Conservation (phyloP, 2,888 invertebrate genomes). For the Drosophila histrio region DNA sequence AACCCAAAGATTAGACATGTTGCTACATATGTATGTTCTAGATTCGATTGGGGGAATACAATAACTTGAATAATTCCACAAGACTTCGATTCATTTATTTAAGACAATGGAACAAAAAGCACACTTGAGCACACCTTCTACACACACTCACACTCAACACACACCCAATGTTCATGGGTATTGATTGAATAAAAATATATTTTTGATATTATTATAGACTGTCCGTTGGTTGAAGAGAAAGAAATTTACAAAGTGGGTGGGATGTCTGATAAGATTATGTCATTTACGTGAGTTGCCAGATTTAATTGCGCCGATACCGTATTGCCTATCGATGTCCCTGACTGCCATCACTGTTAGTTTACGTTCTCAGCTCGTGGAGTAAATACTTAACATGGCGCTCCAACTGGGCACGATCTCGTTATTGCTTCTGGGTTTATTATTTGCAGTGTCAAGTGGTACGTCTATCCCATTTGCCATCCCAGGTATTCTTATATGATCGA, state of each 20-base stretch:
- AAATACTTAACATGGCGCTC: slow-evolving; percentile 26
- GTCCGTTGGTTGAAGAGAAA: neutral
- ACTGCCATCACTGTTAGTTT: slow-evolving; percentile 48
- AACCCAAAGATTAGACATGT: slow-evolving; percentile 26
- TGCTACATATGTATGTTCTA: neutral
- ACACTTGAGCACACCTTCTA: slow-evolving; percentile 1
- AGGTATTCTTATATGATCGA: neutral
- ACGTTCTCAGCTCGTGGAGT: slow-evolving; percentile 42
- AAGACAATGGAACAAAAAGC: neutral
- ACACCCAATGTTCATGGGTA: neutral
- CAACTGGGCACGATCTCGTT: slow-evolving; percentile 5
- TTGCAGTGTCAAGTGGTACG: slow-evolving; percentile 11
- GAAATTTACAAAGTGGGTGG: slow-evolving; percentile 22
- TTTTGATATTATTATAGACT: slow-evolving; percentile 3
- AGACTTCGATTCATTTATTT: neutral
- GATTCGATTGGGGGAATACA: slow-evolving; percentile 1
- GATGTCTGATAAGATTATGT: slow-evolving; percentile 70
- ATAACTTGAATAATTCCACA: neutral
- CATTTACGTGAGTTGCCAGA: slow-evolving; percentile 49
- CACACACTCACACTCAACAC: neutral
- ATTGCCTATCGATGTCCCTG: slow-evolving; percentile 23
- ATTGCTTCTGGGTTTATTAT: slow-evolving; percentile 12
- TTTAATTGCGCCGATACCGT: slow-evolving; percentile 50
- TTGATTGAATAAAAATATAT: slow-evolving; percentile 12
- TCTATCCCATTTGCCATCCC: neutral